phyloP scores from a whole-genome alignment of 2,888 invertebrate genomes.

The Synergus japonicus region DNA sequence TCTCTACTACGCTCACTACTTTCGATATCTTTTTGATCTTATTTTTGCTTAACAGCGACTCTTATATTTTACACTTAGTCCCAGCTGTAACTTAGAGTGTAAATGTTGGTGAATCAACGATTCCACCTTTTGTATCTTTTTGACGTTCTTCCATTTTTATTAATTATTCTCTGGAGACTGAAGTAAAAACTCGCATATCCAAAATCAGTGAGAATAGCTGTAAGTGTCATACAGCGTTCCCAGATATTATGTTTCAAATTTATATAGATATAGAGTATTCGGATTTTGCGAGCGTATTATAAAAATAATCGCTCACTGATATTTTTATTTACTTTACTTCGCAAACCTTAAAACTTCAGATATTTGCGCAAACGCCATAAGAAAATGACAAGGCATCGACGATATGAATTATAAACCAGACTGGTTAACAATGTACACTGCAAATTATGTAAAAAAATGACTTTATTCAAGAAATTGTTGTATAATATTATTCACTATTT shows the following conservation, averaged over 20 bases:
- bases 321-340: conserved; percentile 6
- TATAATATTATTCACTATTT: conserved; percentile 37
- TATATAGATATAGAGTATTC: not conserved
- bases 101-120: conserved; percentile 22
- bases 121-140: conserved; percentile 12
- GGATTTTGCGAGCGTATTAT: not conserved
- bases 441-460: conserved; percentile 38
- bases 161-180: not conserved
- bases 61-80: not conserved
- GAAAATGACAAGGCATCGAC: conserved; percentile 15
- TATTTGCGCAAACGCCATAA: conserved; percentile 29
- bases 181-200: conserved; percentile 7
- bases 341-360: not conserved
- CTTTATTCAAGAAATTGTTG: conserved; percentile 38
- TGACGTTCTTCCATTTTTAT: conserved; percentile 25
- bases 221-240: not conserved
- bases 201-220: conserved; percentile 27
- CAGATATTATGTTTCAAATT: conserved; percentile 14
- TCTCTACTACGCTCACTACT: conserved; percentile 7
- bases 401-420: not conserved
- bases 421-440: conserved; percentile 5
- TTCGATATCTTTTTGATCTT: not conserved
- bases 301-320: conserved; percentile 2
- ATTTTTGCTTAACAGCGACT: not conserved
- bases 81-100: conserved; percentile 6